Evolutionary conservation across 1,140 invertebrate genomes (phyloP), one percentile per base, ranked within the genome.

Genomic region (Drosophila sp.): DNA sequence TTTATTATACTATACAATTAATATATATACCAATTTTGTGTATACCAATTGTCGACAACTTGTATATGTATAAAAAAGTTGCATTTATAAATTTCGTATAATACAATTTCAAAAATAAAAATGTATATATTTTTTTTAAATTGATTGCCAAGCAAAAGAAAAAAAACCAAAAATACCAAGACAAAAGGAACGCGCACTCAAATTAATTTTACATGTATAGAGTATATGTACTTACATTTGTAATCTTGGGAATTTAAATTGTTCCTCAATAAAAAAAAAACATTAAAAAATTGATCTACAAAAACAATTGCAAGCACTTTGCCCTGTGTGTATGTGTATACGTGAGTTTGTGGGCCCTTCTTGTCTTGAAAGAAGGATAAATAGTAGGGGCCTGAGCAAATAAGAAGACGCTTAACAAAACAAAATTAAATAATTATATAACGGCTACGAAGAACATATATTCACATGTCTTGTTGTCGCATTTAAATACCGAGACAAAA

Each of bases 301-400:
- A 82, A 68, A 76, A 76, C 73, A 76, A 72, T 79, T 81, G 66
- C 72, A 85, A 85, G 71, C 83, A 86, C 80, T 80, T 69, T 78
- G 77, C 74, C 81, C 70, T 69, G 65, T 50, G 7, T 32, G 11
- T 41, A 8, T 73, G 27, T 74, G 60, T 68, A 23, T 67, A 23
- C 29, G 55, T 62, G 62, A 64, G 38, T 38, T 40, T 41, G 35
- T 63, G 5, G 54, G 23, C 7, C 35, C 29, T 17, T 68, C 57
- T 41, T 50, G 57, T 41, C 64, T 11, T 40, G 17, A 30, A 25
- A 17, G 25, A 30, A 3, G 6, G 38, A 27, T 50, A 50, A 27
- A 50, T 47, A 47, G 44, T 50, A 10, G 56, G 35, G 25, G 41
- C 30, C 32, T 60, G 57, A 58, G 47, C 11, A 30, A 54, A 57